Conservation (phyloP, 2,113 vertebrate species). For the Bos javanicus region DNA sequence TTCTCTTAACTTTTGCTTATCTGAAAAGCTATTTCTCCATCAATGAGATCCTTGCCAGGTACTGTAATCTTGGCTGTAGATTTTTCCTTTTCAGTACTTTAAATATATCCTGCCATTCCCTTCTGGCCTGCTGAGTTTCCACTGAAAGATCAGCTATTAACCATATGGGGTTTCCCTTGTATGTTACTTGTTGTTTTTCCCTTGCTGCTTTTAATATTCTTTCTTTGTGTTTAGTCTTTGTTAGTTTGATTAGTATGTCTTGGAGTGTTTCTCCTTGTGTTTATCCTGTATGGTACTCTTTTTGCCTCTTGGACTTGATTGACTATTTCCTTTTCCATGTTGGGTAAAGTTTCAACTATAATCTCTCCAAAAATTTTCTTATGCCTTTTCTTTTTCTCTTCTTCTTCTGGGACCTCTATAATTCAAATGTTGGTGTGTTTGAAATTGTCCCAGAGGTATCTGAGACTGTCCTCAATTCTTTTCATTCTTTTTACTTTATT, state of each 20-base stretch:
- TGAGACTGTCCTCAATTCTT: not conserved
- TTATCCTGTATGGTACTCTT: not conserved
- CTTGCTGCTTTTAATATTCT: not conserved
- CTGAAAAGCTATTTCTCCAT: not conserved
- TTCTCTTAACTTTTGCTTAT: not conserved
- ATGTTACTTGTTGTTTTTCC: not conserved
- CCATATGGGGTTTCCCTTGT: not conserved
- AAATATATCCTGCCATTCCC: not conserved
- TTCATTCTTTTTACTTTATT: not conserved
- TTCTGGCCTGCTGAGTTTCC: not conserved
- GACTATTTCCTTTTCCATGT: not conserved
- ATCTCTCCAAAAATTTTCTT: not conserved
- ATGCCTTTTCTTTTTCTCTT: not conserved
- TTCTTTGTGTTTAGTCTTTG: not conserved
- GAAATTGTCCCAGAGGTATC: not conserved
- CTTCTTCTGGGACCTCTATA: not conserved
- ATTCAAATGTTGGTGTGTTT: not conserved
- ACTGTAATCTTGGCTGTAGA: not conserved
- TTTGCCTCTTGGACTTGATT: not conserved
- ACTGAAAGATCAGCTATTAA: not conserved
- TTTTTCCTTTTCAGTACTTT: not conserved
- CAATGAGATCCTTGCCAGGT: not conserved
- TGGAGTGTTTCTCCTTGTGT: not conserved
- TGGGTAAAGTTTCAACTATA: not conserved
- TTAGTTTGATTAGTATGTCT: not conserved